Evolutionary conservation across 2,797 vertebrate genomes (phyloP).

Genomic region (Psittacula echo): DNA sequence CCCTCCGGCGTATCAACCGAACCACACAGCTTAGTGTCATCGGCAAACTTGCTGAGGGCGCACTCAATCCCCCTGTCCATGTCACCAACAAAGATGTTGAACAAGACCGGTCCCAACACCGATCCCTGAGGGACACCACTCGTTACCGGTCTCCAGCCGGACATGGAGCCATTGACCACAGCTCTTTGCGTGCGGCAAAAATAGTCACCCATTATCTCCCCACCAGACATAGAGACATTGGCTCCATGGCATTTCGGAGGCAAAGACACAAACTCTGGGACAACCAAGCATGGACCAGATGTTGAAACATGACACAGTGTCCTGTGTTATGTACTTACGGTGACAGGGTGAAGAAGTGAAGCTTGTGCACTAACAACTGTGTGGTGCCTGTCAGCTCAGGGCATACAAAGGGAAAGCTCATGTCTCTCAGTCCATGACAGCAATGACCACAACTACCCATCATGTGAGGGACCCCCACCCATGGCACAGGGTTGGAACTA

Average conservation of each 20-base stretch:
- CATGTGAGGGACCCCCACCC: background rate
- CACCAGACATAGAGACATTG: background rate
- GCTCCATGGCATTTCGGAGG: background rate
- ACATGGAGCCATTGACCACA: too few relatives aligned
- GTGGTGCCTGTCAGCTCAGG: background rate
- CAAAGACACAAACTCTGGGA: background rate
- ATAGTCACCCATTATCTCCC: background rate
- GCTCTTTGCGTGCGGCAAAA: too few relatives aligned
- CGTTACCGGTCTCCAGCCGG: too few relatives aligned
- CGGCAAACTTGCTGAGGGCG: too few relatives aligned
- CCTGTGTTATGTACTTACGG: background rate
- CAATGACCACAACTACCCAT: background rate
- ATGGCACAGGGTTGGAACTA: background rate
- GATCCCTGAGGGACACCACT: too few relatives aligned
- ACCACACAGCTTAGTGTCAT: too few relatives aligned
- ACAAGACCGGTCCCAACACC: too few relatives aligned
- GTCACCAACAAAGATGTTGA: too few relatives aligned
- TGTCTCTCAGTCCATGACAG: background rate
- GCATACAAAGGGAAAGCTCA: background rate
- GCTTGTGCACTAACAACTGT: background rate
- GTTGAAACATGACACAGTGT: background rate
- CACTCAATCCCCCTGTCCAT: too few relatives aligned
- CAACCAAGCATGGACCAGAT: background rate
- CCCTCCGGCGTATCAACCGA: too few relatives aligned
- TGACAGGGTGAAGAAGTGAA: rapidly evolving